Percentiles rank a stretch among this genome's conserved stretches.
phyloP scores from a whole-genome alignment of 2,113 vertebrate genomes.

The Aldabrachelys gigantea region DNA sequence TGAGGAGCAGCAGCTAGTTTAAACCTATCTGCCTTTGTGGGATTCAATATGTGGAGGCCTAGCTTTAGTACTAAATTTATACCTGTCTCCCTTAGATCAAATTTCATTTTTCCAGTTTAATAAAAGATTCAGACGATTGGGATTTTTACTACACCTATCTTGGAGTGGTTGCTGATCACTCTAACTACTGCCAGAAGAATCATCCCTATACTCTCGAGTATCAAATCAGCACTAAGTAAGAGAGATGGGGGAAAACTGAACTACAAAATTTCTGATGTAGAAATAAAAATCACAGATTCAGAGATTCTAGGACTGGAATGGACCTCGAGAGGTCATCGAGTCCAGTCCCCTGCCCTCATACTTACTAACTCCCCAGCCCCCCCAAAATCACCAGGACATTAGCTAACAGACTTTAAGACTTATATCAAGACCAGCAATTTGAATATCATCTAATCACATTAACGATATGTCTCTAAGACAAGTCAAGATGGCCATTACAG shows the following conservation, averaged over 20 bases:
- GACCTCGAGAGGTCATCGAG: too few relatives aligned
- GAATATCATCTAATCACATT: neutral
- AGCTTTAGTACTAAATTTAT: neutral
- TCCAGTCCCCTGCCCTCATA: neutral
- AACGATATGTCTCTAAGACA: neutral
- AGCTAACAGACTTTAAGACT: neutral
- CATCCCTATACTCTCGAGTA: neutral
- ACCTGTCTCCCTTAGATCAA: fast-evolving
- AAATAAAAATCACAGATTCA: neutral
- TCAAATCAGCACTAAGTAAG: neutral
- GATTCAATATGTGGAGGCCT: fast-evolving
- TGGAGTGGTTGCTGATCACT: neutral
- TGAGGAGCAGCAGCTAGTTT: neutral
- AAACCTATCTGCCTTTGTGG: neutral
- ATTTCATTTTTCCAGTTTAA: neutral
- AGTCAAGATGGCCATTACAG: neutral
- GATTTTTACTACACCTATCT: neutral
- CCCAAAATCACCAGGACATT: neutral
- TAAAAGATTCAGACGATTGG: fast-evolving
- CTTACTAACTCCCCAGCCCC: fast-evolving
- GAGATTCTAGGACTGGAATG: too few relatives aligned
- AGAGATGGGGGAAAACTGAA: neutral
- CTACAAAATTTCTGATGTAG: neutral
- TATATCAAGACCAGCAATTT: neutral
- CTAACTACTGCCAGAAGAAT: neutral